A percentile compares a stretch with the other conserved stretches of the same genome.
Evolutionary conservation across 2,888 invertebrate species (phyloP).

Genomic region (Morpho helenor): DNA sequence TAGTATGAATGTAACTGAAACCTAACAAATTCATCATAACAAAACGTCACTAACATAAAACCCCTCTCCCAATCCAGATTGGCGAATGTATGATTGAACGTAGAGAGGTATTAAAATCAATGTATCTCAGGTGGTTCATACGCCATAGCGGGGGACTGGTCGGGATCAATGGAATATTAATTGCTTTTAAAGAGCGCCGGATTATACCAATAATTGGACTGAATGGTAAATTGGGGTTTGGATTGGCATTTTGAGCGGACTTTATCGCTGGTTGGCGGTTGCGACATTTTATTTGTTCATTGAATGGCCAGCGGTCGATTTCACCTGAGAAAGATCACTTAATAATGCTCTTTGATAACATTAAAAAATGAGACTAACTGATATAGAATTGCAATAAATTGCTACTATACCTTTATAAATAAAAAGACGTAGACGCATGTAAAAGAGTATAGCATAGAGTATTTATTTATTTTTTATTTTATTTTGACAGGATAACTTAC

Average conservation of each 20-base stretch:
- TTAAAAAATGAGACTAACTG: no score
- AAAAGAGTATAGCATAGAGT: no score
- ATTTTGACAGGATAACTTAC: no score
- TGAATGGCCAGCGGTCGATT: background rate
- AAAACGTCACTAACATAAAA: background rate
- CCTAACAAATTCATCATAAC: background rate
- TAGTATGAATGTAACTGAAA: no score
- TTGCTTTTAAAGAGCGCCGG: slow-evolving; percentile 64
- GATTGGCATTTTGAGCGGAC: slow-evolving; percentile 29
- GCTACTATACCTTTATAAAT: no score
- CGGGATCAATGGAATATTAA: slow-evolving; percentile 62
- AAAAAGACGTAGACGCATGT: no score
- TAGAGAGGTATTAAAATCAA: slow-evolving; percentile 27
- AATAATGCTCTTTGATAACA: no score
- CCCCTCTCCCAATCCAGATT: slow-evolving; percentile 1
- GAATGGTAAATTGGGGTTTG: slow-evolving; percentile 30
- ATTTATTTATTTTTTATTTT: no score
- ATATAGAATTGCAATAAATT: no score
- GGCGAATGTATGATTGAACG: slow-evolving; percentile 20
- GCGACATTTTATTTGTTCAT: slow-evolving; percentile 1
- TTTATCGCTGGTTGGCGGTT: slow-evolving; percentile 8
- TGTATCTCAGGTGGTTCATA: slow-evolving; percentile 31
- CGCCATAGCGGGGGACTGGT: slow-evolving; percentile 24
- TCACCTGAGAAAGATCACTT: no score
- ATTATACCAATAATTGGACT: slow-evolving; percentile 63